These are phyloP conservation scores for Reticulitermes lucifugus DNA, from an alignment of 2,888 invertebrate genomes.

Conservation along the genomic window DNA sequence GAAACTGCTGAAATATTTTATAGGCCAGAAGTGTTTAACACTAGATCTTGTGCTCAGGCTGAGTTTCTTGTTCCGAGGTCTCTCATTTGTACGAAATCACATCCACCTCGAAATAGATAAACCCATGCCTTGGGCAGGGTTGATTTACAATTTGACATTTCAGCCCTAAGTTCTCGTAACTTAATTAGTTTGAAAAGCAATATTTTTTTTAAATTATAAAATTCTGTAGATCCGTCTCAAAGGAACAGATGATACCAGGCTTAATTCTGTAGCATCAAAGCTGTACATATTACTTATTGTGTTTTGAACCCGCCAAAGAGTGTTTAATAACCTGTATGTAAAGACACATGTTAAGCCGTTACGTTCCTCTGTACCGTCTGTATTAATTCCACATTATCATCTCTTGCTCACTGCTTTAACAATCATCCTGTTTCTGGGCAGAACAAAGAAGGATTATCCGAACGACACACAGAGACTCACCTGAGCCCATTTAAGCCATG, in stretches of 20 bases:
- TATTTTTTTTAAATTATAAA: background rate
- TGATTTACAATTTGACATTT: too few relatives aligned
- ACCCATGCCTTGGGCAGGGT: too few relatives aligned
- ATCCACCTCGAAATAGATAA: too few relatives aligned
- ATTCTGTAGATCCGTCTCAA: background rate
- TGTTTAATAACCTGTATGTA: background rate
- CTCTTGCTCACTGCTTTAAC: background rate
- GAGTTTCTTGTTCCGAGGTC: too few relatives aligned
- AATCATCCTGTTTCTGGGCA: background rate
- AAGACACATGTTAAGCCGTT: background rate
- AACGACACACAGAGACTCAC: background rate
- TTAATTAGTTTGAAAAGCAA: too few relatives aligned
- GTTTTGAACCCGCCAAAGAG: background rate
- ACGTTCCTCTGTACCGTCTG: background rate
- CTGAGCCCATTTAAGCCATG: background rate
- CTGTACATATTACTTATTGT: background rate
- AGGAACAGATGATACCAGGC: too few relatives aligned
- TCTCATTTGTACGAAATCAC: too few relatives aligned
- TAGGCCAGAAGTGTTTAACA: too few relatives aligned
- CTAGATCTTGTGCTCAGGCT: too few relatives aligned
- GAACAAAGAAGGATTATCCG: background rate
- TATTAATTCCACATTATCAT: background rate
- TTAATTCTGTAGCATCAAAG: too few relatives aligned
- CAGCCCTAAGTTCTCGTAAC: too few relatives aligned
- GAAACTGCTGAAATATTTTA: too few relatives aligned